Evolutionary conservation across 2,888 invertebrate species (phyloP), one percentile per base, ranked within the genome.

Genomic region (Rhingia campestris): DNA sequence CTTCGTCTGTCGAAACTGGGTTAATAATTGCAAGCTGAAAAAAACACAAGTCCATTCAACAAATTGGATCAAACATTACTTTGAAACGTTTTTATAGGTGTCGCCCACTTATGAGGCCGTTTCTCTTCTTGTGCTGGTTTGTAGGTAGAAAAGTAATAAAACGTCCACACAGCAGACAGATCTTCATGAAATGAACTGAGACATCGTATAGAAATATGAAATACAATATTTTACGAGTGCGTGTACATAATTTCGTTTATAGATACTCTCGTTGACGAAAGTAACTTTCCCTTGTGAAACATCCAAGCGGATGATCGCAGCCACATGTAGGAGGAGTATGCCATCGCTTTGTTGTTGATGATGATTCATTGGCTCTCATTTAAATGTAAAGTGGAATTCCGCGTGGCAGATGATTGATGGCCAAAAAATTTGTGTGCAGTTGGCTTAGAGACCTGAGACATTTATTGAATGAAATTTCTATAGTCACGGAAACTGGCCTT

Each of bases 261-360:
- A 41, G 33, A 67, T 51, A 64, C 51, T 51, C 22, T 53, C 61
- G 39, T 66, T 67, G 49, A 67, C 33, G 73, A 77, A 67, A 76
- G 81, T 67, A 81, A 82, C 77, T 82, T 82, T 77, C 77, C 73
- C 73, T 56, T 47, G 66, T 54, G 76, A 37, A 59, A 56, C 32
- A 43, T 72, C 66, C 37, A 9, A 41, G 47, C 47, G 4, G 32
- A 70, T 63, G 70, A 70, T 76, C 59, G 63, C 22, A 2, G 41
- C 64, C 49, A 61, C 61, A 67, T 77, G 76, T 47, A 64, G 76
- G 64, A 76, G 59, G 22, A 30, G 5, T 4, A 10, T 61, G 32
- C 12, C 32, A 67, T 53, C 53, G 30, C 37, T 43, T 75, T 67
- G 32, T 66, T 39, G 22, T 47, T 59, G 41, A 76, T 73, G 61